These are phyloP conservation scores for Menidia beryllina DNA, from an alignment of 2,113 vertebrate species.

Conservation along the genomic window DNA sequence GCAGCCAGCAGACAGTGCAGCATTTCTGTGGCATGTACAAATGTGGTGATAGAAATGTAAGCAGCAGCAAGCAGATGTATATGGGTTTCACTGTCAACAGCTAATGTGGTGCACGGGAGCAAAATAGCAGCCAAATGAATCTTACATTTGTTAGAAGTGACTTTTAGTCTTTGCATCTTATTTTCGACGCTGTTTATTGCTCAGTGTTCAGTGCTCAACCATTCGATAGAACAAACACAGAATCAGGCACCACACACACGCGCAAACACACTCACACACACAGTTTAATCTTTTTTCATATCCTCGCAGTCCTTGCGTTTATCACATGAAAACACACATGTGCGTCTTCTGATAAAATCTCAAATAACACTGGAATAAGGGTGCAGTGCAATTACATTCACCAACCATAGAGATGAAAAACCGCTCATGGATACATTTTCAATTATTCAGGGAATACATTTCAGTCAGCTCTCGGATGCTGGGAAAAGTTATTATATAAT, in stretches of 20 bases:
- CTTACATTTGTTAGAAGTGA: constrained; percentile 41
- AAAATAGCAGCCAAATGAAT: constrained; percentile 33
- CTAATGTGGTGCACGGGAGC: constrained; percentile 25
- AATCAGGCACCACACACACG: constrained; percentile 22
- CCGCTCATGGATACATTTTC: constrained; percentile 80
- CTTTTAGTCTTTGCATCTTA: constrained; percentile 32
- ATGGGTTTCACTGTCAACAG: constrained; percentile 53
- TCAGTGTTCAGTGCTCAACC: constrained; percentile 58
- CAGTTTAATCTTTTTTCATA: constrained; percentile 49
- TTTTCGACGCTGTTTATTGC: constrained; percentile 39
- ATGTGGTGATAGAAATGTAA: constrained; percentile 66
- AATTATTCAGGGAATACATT: constrained; percentile 83
- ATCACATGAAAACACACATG: constrained; percentile 64
- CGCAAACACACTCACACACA: constrained; percentile 16
- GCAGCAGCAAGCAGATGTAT: constrained; percentile 74
- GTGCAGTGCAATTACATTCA: constrained; percentile 73
- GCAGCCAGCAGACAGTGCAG: constrained; percentile 63
- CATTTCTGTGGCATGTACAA: constrained; percentile 28
- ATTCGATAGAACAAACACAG: constrained; percentile 58
- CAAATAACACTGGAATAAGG: constrained; percentile 68
- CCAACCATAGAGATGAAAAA: constrained; percentile 75
- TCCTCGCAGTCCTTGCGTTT: constrained; percentile 47
- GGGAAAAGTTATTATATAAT: constrained; percentile 82
- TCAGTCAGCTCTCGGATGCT: constrained; percentile 73
- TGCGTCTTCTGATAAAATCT: constrained; percentile 69